A percentile compares a stretch with the other conserved stretches of the same genome.
phyloP scores from a whole-genome alignment of 2,113 vertebrate species.

The Lichenostomus cassidix region DNA sequence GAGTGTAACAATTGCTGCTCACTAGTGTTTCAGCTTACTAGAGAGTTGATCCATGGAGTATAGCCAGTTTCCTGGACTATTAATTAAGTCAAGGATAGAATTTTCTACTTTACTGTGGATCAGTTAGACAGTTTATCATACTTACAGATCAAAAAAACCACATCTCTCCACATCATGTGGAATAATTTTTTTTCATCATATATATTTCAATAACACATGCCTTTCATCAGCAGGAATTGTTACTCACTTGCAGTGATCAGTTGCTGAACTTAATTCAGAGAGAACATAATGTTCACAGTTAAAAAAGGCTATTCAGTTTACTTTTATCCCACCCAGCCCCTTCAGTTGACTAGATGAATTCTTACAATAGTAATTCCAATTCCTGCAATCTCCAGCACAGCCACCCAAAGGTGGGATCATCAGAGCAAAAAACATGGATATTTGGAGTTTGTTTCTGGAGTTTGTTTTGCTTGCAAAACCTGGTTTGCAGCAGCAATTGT shows the following conservation, averaged over 20 bases:
- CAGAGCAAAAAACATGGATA: not conserved
- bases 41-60: not conserved
- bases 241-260: not conserved
- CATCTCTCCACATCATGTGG: not conserved
- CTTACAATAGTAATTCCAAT: not conserved
- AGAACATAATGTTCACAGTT: not conserved
- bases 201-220: not conserved
- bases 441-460: not conserved
- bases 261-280: not conserved
- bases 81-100: not conserved
- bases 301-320: not conserved
- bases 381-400: not conserved
- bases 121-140: conserved; percentile 3
- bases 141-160: not conserved
- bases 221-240: not conserved
- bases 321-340: not conserved
- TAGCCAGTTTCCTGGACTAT: not conserved
- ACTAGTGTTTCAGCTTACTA: not conserved
- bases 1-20: not conserved
- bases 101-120: conserved; percentile 12
- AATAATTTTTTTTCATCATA: not conserved
- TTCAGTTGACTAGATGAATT: not conserved
- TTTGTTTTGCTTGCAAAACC: not conserved
- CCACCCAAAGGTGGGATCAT: not conserved
- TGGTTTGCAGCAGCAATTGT: not conserved